Evolutionary conservation across 2,888 invertebrate species (phyloP).

Genomic region (Lysandra bellargus): DNA sequence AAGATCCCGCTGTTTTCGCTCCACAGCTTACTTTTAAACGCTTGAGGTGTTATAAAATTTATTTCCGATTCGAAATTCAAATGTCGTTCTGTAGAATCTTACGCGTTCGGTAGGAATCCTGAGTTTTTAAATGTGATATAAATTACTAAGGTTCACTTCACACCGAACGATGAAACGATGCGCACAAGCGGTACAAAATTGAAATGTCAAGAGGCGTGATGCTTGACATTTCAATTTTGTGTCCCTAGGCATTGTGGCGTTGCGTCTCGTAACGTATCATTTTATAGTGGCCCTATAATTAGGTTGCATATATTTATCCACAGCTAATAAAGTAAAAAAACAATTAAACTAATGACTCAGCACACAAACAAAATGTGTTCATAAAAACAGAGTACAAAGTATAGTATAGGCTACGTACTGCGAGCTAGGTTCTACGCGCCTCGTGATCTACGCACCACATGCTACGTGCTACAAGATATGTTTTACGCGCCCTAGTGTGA

Average conservation of each 20-base stretch:
- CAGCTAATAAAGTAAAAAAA: too few species aligned
- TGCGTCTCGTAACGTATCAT: too few species aligned
- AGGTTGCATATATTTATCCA: too few species aligned
- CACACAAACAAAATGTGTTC: too few species aligned
- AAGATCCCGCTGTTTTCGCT: constrained; percentile 57
- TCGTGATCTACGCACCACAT: not conserved
- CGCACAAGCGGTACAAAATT: not conserved
- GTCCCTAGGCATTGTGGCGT: too few species aligned
- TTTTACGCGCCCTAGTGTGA: too few species aligned
- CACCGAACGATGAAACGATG: not conserved
- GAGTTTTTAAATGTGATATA: not conserved
- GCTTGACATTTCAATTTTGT: not conserved
- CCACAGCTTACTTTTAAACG: constrained; percentile 43
- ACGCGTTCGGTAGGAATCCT: not conserved
- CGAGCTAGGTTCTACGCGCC: too few species aligned
- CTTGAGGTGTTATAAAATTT: constrained; percentile 33
- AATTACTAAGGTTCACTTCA: not conserved
- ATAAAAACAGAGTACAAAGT: too few species aligned
- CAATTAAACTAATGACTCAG: too few species aligned
- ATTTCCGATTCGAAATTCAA: constrained; percentile 29
- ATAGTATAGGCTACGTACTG: too few species aligned
- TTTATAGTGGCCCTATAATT: too few species aligned
- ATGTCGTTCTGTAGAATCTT: not conserved
- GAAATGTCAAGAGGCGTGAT: not conserved
- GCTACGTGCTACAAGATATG: not conserved